Evolutionary conservation across 1,140 invertebrate species (phyloP).

Genomic region (Camponotus vicinus): DNA sequence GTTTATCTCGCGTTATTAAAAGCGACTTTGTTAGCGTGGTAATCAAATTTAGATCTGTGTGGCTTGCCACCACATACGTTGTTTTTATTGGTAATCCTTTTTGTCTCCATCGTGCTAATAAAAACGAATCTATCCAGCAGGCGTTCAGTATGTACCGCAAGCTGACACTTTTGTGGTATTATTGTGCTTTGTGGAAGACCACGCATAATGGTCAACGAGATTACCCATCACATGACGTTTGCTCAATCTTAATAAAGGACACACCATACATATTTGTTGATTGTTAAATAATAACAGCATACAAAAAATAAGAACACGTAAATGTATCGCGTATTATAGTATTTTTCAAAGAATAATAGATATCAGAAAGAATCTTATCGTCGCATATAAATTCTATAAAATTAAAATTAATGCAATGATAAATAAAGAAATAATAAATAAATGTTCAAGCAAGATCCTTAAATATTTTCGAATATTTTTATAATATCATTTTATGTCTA

Average conservation of each 20-base stretch:
- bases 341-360: neutral
- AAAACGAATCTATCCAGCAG: conserved; percentile 62
- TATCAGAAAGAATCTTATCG: neutral
- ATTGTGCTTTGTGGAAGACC: conserved; percentile 50
- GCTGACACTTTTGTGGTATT: conserved; percentile 57
- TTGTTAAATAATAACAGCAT: conserved; percentile 34
- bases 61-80: conserved; percentile 32
- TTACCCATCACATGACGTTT: conserved; percentile 22
- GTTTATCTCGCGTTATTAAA: conserved; percentile 53
- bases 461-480: neutral
- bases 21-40: conserved; percentile 56
- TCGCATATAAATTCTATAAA: neutral
- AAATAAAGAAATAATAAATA: neutral
- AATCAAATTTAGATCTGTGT: conserved; percentile 57
- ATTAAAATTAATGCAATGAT: neutral
- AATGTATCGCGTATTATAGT: neutral
- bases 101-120: conserved; percentile 53
- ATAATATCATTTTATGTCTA: neutral
- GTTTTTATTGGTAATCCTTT: conserved; percentile 57
- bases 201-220: conserved; percentile 50
- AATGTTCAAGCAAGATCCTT: neutral
- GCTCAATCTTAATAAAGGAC: conserved; percentile 38
- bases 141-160: conserved; percentile 55
- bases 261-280: conserved; percentile 1
- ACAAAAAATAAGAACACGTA: neutral